Base-by-base conservation (phyloP, 1,140 invertebrate species). In the Ridgeia piscesae region DNA sequence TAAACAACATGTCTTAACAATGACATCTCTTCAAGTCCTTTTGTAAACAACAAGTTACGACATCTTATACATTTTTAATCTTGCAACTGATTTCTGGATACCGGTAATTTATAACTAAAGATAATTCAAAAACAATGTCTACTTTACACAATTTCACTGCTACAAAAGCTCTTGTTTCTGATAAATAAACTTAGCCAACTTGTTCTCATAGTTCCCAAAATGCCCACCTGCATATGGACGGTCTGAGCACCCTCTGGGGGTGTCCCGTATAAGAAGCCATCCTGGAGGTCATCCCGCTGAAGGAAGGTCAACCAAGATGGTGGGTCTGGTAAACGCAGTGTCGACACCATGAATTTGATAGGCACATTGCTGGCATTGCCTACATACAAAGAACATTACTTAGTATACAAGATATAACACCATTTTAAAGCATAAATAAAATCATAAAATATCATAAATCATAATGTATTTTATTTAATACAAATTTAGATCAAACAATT, bases 231-330 rank as follows among this genome's bases (percentile, higher is more conserved):
- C 58, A 77, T 77, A 21, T 77, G 58, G 27, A 77, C 58, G 27
- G 58, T 77, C 58, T 77, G 11, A 0, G 58, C 58, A 17, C 58
- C 89, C 89, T 14, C 34, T 33, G 33, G 33, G 34, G 89, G 89
- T 42, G 89, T 90, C 35, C 89, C 89, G 34, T 90, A 90, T 33
- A 90, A 27, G 35, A 90, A 34, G 89, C 34, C 89, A 90, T 90
- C 89, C 89, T 90, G 33, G 31, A 34, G 35, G 33, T 34, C 34
- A 90, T 90, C n/a, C 31, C 89, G 89, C 89, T 90, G 89, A 90
- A 42, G 35, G n/a, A 90, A 90, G 35, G 33, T 42, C 35, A 90
- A 42, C 89, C 89, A 90, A 8, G 33, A 34, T 90, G 89, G 89
- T 21, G 89, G 89, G 35, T 90, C 89, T 27, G 89, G 89, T 34